Evolutionary conservation across 2,888 invertebrate species (phyloP), one percentile per base, ranked within the genome.

Genomic region (Monoplex corrugatus): DNA sequence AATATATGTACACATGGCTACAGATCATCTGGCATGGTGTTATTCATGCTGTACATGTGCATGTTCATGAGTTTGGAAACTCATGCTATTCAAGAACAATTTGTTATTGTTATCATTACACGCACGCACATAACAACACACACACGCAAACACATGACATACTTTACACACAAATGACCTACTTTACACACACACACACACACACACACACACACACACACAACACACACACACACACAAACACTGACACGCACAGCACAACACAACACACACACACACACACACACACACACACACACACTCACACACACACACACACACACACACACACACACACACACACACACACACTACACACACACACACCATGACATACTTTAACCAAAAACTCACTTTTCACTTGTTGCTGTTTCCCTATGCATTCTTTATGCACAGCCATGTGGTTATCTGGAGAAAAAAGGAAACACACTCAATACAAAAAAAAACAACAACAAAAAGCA

Each of bases 381-480:
- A 19, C 19, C 50, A 50, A 2, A 82, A 3, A 57, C 84, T 89
- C 82, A 89, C 90, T 89, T 57, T 45, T 85, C 40, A 83, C 35
- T 2, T 45, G 44, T 72, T 90, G 90, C 35, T 94, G 93, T 91
- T 95, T 95, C 44, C 94, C 97, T 94, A 99, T 98, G 96, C 99
- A 99, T 91, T 97, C 97, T 96, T 98, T 98, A 96, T 99, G 99
- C 8, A 98, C 98, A 92, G 97, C 97, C 92, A 98, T 97, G 93
- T 97, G 97, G 96, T 98, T 98, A 91, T 72, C 68, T 72, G 89
- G 50, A 85, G 63, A 88, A 57, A 89, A 16, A 75, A 28, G 87
- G 13, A 32, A 38, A 32, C 80, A 38, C 28, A 40, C 40, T 35
- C 23, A 72, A 88, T 6, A 86, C 8, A 82, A 44, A 19, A 13